phyloP scores from a whole-genome alignment of 2,113 vertebrate genomes.

The Tonatia bakeri region DNA sequence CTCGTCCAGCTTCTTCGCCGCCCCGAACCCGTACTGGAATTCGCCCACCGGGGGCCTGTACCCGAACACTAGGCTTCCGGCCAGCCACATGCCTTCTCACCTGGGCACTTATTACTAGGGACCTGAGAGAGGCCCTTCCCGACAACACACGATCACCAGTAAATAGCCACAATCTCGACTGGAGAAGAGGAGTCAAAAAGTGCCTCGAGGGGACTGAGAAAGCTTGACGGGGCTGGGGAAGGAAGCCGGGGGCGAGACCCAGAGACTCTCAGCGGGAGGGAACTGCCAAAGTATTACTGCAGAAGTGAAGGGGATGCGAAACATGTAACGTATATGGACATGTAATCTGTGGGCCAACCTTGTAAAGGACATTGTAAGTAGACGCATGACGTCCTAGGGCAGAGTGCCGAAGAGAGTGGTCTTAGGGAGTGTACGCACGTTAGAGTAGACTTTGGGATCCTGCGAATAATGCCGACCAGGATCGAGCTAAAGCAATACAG shows the following conservation, averaged over 20 bases:
- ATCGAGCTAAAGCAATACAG: constrained; percentile 73
- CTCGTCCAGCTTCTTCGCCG: constrained; percentile 88
- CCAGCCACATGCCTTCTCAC: constrained; percentile 90
- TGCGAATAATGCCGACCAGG: constrained; percentile 64
- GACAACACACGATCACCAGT: constrained; percentile 7
- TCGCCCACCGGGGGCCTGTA: constrained; percentile 89
- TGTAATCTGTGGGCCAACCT: constrained; percentile 71
- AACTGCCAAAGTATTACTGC: constrained; percentile 66
- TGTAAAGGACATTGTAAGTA: constrained; percentile 74
- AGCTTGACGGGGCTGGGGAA: constrained; percentile 58
- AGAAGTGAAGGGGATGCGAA: constrained; percentile 75
- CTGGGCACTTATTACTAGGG: constrained; percentile 91
- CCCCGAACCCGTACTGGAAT: constrained; percentile 91
- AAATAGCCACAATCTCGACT: constrained; percentile 66
- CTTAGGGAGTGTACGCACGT: constrained; percentile 71
- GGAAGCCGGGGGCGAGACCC: constrained; percentile 49
- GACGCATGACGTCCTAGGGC: constrained; percentile 66
- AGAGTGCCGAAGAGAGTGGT: constrained; percentile 63
- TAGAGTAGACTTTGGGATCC: constrained; percentile 70
- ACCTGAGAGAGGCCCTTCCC: constrained; percentile 57
- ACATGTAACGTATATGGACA: constrained; percentile 69
- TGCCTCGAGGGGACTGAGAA: constrained; percentile 77
- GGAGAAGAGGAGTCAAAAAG: constrained; percentile 74
- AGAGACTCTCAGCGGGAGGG: constrained; percentile 72
- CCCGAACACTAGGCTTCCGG: constrained; percentile 87